A percentile compares a stretch with the other conserved stretches of the same genome.
These are phyloP conservation scores for Melipona bicolor DNA, from an alignment of 2,888 invertebrate species.

Conservation along the genomic window DNA sequence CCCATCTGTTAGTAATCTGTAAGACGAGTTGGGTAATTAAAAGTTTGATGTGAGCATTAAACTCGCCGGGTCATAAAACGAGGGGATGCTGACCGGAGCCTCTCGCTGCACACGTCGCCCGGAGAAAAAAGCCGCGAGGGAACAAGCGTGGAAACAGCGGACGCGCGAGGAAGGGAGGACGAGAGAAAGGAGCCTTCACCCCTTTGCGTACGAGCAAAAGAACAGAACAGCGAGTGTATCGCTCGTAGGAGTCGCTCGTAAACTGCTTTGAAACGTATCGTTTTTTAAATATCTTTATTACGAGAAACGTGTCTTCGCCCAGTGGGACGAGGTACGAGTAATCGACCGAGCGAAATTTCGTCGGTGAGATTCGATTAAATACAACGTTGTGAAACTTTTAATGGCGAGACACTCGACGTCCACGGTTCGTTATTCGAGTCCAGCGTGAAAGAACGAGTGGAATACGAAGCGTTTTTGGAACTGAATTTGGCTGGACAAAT, in stretches of 20 bases:
- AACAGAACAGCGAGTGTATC: conserved; percentile 30
- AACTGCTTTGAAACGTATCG: conserved; percentile 69
- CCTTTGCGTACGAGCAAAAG: neutral
- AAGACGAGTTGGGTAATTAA: conserved; percentile 82
- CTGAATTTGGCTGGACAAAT: no score
- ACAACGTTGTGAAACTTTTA: conserved; percentile 62
- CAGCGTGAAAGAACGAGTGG: conserved; percentile 18
- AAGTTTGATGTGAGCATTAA: conserved; percentile 83
- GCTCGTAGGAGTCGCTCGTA: conserved; percentile 59
- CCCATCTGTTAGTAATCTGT: conserved; percentile 83
- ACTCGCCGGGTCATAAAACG: conserved; percentile 82
- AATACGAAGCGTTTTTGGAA: no score
- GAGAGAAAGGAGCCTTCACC: conserved; percentile 3
- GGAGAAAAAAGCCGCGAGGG: conserved; percentile 12
- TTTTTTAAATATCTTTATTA: conserved; percentile 76
- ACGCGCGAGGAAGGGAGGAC: neutral
- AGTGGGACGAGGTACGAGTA: conserved; percentile 46
- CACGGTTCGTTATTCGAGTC: conserved; percentile 15
- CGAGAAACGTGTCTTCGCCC: conserved; percentile 26
- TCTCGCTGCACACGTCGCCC: conserved; percentile 29
- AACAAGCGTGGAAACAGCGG: conserved; percentile 14
- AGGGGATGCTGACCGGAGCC: conserved; percentile 54
- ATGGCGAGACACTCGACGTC: conserved; percentile 39
- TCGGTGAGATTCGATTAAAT: conserved; percentile 59
- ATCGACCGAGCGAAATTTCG: conserved; percentile 67